Evolutionary conservation across 2,888 invertebrate genomes (phyloP).

Genomic region (Pyrrhosoma nymphula): DNA sequence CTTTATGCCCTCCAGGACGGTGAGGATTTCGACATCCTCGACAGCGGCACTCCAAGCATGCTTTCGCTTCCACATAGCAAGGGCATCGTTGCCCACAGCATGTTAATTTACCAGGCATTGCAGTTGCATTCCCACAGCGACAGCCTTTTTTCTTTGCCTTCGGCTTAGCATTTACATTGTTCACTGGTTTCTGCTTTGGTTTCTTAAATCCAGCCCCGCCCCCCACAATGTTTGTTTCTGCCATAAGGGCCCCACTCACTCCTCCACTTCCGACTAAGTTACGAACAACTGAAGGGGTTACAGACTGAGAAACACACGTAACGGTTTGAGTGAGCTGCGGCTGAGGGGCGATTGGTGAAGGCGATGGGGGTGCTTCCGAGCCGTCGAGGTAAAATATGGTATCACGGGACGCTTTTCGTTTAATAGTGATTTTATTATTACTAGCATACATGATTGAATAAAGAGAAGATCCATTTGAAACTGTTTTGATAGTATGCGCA

Average conservation of each 20-base stretch:
- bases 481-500: slow-evolving; percentile 75
- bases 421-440: slow-evolving; percentile 91
- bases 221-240: slow-evolving; percentile 43
- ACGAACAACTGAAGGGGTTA: slow-evolving; percentile 40
- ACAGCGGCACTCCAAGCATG: slow-evolving; percentile 94
- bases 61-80: slow-evolving; percentile 94
- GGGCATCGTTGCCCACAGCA: slow-evolving; percentile 97
- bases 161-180: slow-evolving; percentile 68
- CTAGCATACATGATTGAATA: slow-evolving; percentile 90
- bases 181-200: slow-evolving; percentile 76
- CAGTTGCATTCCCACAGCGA: slow-evolving; percentile 94
- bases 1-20: slow-evolving; percentile 89
- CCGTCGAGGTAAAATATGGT: slow-evolving; percentile 74
- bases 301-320: slow-evolving; percentile 59
- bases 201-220: slow-evolving; percentile 78
- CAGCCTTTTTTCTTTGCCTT: slow-evolving; percentile 81
- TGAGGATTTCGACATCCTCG: slow-evolving; percentile 96
- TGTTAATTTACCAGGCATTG: slow-evolving; percentile 92
- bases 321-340: slow-evolving; percentile 56
- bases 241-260: slow-evolving; percentile 44
- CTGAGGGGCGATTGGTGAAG: slow-evolving; percentile 52
- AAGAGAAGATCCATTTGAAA: slow-evolving; percentile 82
- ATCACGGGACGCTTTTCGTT: slow-evolving; percentile 84
- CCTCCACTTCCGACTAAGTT: slow-evolving; percentile 3
- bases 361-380: slow-evolving; percentile 48